Evolutionary conservation across 1,140 invertebrate species (phyloP).

Genomic region (Atta cephalotes): DNA sequence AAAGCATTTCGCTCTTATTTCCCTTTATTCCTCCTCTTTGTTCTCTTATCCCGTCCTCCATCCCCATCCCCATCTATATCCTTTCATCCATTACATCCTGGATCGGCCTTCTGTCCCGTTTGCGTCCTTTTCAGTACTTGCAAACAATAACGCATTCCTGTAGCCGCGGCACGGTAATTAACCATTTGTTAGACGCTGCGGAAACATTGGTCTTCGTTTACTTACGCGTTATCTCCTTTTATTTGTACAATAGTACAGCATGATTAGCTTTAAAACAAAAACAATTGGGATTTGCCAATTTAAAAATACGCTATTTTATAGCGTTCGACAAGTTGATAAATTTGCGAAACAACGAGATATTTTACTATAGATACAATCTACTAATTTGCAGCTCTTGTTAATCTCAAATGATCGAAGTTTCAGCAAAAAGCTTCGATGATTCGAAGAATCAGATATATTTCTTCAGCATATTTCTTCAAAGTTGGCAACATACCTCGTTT

Average conservation of each 20-base stretch:
- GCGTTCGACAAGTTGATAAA: background rate
- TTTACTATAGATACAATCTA: background rate
- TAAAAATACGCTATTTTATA: constrained; percentile 16
- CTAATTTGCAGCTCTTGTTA: background rate
- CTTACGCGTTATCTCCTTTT: constrained; percentile 4
- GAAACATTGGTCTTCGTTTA: constrained; percentile 47
- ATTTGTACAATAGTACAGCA: constrained; percentile 18
- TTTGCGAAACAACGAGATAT: background rate
- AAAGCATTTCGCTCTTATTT: constrained; percentile 30
- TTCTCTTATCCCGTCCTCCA: constrained; percentile 1
- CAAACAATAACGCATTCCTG: constrained; percentile 58
- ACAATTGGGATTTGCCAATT: background rate
- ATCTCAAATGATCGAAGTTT: background rate
- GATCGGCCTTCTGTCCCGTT: constrained; percentile 27
- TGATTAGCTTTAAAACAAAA: constrained; percentile 26
- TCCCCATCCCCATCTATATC: background rate
- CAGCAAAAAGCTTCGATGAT: background rate
- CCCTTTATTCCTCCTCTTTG: constrained; percentile 33
- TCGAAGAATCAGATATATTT: background rate
- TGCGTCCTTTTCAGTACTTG: constrained; percentile 47
- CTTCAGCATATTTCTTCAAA: background rate
- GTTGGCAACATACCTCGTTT: background rate
- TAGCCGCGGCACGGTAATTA: constrained; percentile 39
- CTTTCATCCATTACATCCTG: constrained; percentile 31
- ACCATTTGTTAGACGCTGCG: constrained; percentile 47